Evolutionary conservation across 2,888 invertebrate genomes (phyloP).

Genomic region (Dyspetes luteomarginatus): DNA sequence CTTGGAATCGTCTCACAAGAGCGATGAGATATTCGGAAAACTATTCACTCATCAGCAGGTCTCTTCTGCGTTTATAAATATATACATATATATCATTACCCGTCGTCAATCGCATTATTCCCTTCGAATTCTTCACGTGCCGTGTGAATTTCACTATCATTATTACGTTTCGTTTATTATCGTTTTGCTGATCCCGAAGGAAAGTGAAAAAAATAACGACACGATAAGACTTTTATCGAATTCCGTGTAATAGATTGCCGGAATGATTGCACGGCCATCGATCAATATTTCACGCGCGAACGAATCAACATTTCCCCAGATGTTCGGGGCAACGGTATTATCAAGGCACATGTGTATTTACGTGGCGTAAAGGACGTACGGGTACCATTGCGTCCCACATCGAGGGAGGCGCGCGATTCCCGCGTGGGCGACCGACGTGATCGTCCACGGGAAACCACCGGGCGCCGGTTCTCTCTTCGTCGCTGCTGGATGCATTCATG

Average conservation of each 20-base stretch:
- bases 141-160: conserved; percentile 7
- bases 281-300: conserved; percentile 71
- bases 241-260: conserved; percentile 69
- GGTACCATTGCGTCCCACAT: conserved; percentile 48
- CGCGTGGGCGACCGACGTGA: conserved; percentile 34
- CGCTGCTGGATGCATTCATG: conserved; percentile 25
- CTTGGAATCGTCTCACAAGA: conserved; percentile 14
- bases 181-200: not conserved
- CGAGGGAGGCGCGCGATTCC: conserved; percentile 25
- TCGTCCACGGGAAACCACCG: conserved; percentile 38
- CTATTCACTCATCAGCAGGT: no score
- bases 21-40: no score
- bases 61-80: no score
- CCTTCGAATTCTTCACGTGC: no score
- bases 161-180: not conserved
- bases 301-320: conserved; percentile 61
- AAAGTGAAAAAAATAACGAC: not conserved
- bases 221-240: conserved; percentile 72
- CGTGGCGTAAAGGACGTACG: conserved; percentile 45
- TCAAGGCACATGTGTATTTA: conserved; percentile 68
- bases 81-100: no score
- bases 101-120: no score
- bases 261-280: conserved; percentile 74
- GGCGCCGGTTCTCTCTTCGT: conserved; percentile 33
- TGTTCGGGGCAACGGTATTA: conserved; percentile 41